Conservation (phyloP, 2,797 vertebrate genomes). For the Babyrousa celebensis region DNA sequence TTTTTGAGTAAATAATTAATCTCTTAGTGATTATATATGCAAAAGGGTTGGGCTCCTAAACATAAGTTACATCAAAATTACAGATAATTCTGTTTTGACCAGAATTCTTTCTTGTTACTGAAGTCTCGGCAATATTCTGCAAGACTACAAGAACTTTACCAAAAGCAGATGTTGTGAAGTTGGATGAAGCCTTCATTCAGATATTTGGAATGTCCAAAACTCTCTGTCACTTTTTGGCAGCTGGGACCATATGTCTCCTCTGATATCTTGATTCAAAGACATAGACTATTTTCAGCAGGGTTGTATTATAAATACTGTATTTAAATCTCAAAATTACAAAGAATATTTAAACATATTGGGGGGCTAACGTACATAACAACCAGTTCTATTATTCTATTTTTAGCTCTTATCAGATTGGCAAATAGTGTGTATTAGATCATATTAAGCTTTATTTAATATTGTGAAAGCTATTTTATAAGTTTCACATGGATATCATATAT, state of each 20-base stretch:
- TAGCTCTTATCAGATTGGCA: slow-evolving; percentile 45
- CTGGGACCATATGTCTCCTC: slow-evolving; percentile 22
- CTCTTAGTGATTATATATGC: neutral
- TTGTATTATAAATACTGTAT: slow-evolving; percentile 65
- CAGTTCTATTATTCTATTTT: slow-evolving; percentile 48
- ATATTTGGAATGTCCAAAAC: slow-evolving; percentile 57
- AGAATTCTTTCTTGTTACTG: slow-evolving; percentile 59
- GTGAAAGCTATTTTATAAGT: slow-evolving; percentile 53
- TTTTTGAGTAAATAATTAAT: slow-evolving; percentile 6
- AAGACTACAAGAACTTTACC: slow-evolving; percentile 79
- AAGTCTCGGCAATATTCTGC: slow-evolving; percentile 49
- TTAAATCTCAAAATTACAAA: slow-evolving; percentile 59
- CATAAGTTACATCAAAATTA: slow-evolving; percentile 63
- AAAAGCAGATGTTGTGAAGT: slow-evolving; percentile 82
- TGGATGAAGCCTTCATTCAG: slow-evolving; percentile 76
- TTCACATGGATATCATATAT: slow-evolving; percentile 17
- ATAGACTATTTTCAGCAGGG: neutral
- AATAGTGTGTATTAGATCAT: slow-evolving; percentile 34
- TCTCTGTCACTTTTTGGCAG: slow-evolving; percentile 72
- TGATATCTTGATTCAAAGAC: slow-evolving; percentile 56
- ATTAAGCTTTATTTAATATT: slow-evolving; percentile 64
- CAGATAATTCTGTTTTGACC: slow-evolving; percentile 68
- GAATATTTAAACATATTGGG: neutral
- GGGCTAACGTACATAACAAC: neutral
- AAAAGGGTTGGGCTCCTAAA: neutral